Evolutionary conservation across 2,113 vertebrate genomes (phyloP).

Genomic region (Paradisaea rubra): DNA sequence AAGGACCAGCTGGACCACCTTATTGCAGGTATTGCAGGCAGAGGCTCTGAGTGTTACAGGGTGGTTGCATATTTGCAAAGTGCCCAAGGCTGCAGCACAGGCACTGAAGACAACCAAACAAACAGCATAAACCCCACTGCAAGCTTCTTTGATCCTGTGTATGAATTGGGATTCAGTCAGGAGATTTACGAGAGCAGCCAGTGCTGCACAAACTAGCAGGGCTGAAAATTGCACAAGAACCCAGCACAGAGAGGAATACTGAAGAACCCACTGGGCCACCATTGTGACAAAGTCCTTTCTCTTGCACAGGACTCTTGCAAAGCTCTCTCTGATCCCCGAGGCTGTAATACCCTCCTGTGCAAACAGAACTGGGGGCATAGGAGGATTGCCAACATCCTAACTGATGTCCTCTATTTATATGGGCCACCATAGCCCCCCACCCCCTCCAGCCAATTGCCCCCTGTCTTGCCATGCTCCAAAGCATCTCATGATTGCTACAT

Average conservation of each 20-base stretch:
- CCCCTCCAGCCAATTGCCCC: neutral
- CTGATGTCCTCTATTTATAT: neutral
- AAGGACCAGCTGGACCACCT: neutral
- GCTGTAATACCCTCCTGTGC: neutral
- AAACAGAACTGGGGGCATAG: neutral
- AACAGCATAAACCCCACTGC: neutral
- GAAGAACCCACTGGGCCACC: neutral
- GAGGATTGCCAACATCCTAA: neutral
- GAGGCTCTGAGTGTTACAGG: neutral
- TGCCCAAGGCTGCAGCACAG: neutral
- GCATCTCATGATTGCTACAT: neutral
- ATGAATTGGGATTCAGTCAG: neutral
- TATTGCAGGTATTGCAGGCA: neutral
- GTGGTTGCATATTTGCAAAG: neutral
- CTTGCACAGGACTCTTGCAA: neutral
- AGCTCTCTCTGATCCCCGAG: neutral
- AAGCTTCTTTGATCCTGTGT: slow-evolving; percentile 2
- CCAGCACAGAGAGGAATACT: neutral
- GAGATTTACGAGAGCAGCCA: neutral
- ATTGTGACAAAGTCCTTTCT: neutral
- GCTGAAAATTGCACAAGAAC: neutral
- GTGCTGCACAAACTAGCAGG: neutral
- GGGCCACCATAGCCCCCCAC: neutral
- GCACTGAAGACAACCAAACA: neutral
- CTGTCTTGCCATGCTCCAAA: neutral